Evolutionary conservation across 2,888 invertebrate genomes (phyloP).

Genomic region (Auanema freiburgensis): DNA sequence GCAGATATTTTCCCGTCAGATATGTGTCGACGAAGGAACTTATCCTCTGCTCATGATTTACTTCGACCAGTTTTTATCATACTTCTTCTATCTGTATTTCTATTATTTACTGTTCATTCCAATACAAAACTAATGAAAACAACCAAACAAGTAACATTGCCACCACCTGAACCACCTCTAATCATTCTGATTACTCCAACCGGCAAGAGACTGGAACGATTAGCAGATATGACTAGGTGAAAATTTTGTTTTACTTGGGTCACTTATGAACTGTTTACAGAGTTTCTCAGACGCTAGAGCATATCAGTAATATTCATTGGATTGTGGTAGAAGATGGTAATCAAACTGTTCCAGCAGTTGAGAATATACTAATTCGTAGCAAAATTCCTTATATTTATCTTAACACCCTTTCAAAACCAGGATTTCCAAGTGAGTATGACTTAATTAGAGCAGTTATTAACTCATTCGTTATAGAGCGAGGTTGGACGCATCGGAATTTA

Average conservation of each 20-base stretch:
- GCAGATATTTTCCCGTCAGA: no score
- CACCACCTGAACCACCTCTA: not conserved
- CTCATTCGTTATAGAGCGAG: slow-evolving; percentile 29
- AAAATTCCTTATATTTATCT: slow-evolving; percentile 49
- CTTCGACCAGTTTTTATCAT: no score
- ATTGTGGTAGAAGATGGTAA: slow-evolving; percentile 51
- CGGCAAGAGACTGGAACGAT: slow-evolving; percentile 46
- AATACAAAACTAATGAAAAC: no score
- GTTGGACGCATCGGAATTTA: slow-evolving; percentile 54
- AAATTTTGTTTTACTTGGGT: no score
- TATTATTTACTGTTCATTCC: no score
- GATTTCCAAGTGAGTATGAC: slow-evolving; percentile 40
- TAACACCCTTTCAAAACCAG: slow-evolving; percentile 45
- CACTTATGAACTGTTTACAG: slow-evolving; percentile 22
- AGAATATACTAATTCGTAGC: slow-evolving; percentile 43
- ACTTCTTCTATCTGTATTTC: no score
- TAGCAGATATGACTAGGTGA: slow-evolving; percentile 59
- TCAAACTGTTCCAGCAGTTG: slow-evolving; percentile 41
- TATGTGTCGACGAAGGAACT: no score
- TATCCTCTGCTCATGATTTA: no score
- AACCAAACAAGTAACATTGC: no score
- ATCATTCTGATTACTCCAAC: slow-evolving; percentile 51
- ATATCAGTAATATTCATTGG: slow-evolving; percentile 51
- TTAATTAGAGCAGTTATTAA: slow-evolving; percentile 3
- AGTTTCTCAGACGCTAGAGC: slow-evolving; percentile 49